These are phyloP conservation scores for Perizoma flavofasciatum DNA, from an alignment of 2,888 invertebrate species.

Conservation along the genomic window DNA sequence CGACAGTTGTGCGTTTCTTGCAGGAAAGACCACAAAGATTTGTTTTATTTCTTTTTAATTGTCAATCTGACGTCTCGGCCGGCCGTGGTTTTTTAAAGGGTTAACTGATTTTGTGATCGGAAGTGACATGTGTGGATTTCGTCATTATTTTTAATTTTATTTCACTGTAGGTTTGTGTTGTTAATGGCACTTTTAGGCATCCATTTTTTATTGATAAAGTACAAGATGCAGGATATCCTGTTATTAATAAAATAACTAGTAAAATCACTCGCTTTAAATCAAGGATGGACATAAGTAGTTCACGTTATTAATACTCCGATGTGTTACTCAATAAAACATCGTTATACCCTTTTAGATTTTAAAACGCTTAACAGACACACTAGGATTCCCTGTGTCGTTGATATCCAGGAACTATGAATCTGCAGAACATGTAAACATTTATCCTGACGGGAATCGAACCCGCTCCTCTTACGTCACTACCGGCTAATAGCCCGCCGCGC, in stretches of 20 bases:
- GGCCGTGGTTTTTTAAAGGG: conserved; percentile 53
- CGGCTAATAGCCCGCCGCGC: no score
- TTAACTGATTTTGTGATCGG: conserved; percentile 78
- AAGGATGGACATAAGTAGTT: no score
- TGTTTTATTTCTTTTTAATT: conserved; percentile 84
- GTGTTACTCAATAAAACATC: no score
- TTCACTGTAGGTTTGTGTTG: conserved; percentile 33
- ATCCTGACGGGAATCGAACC: no score
- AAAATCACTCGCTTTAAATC: background rate
- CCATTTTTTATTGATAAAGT: conserved; percentile 30
- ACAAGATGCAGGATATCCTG: conserved; percentile 37
- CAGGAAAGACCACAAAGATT: conserved; percentile 61
- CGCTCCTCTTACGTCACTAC: no score
- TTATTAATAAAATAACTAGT: conserved; percentile 21
- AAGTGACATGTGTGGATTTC: conserved; percentile 78
- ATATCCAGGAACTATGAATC: no score
- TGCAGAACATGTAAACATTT: no score
- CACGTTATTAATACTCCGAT: no score
- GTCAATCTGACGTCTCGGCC: conserved; percentile 55
- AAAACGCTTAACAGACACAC: no score
- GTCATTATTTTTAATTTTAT: conserved; percentile 79
- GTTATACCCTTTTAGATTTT: no score
- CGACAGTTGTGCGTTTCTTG: conserved; percentile 76
- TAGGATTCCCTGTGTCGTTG: no score
- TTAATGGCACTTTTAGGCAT: conserved; percentile 36